Evolutionary conservation across 2,113 vertebrate genomes (phyloP).

Genomic region (Hyperoodon ampullatus): DNA sequence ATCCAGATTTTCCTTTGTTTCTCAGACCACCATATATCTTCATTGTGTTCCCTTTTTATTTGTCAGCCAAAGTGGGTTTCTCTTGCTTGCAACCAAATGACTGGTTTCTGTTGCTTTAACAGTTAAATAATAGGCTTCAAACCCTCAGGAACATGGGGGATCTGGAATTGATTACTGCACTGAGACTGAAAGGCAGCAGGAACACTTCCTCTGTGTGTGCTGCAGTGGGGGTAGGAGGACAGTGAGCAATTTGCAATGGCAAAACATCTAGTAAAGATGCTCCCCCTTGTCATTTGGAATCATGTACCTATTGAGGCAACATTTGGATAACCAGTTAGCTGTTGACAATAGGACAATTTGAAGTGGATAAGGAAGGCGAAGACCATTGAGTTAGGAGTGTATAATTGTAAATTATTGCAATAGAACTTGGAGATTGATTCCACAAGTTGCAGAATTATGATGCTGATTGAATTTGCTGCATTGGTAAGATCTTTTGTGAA

Average conservation of each 20-base stretch:
- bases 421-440: neutral
- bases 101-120: neutral
- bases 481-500: neutral
- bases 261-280: neutral
- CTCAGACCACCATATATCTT: neutral
- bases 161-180: neutral
- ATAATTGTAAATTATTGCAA: neutral
- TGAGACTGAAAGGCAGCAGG: neutral
- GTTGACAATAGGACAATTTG: neutral
- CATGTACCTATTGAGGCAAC: neutral
- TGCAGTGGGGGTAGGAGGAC: accelerated
- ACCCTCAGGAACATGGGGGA: neutral
- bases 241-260: neutral
- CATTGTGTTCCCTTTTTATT: neutral
- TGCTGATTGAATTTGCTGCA: neutral
- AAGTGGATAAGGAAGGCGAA: neutral
- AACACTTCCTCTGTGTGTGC: neutral
- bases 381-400: neutral
- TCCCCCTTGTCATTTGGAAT: neutral
- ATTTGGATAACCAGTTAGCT: neutral
- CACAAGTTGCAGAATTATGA: neutral
- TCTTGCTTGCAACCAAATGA: neutral
- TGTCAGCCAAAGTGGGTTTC: neutral
- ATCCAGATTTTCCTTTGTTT: neutral
- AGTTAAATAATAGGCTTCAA: neutral